Evolutionary conservation across 2,113 vertebrate genomes (phyloP).

Genomic region (Anoura caudifer): DNA sequence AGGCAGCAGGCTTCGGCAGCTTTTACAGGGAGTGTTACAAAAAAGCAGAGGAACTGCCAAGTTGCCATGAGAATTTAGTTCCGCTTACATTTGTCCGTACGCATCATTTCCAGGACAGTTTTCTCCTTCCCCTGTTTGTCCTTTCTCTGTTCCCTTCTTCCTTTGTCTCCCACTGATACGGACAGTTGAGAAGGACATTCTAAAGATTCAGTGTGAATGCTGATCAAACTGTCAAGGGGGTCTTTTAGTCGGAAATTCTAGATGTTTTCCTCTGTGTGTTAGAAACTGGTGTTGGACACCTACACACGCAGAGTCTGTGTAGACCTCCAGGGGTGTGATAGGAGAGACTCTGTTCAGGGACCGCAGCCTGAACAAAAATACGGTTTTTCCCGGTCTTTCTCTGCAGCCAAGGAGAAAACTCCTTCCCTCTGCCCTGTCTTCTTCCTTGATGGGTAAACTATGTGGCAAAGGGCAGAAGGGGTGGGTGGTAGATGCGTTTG

Average conservation of each 20-base stretch:
- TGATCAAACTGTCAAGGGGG: background rate
- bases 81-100: rapidly evolving
- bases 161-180: background rate
- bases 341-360: background rate
- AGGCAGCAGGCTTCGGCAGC: background rate
- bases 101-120: background rate
- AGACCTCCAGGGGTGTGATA: background rate
- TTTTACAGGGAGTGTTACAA: background rate
- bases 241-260: background rate
- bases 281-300: background rate
- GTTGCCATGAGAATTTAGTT: slow-evolving; percentile 33
- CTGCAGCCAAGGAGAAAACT: background rate
- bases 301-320: background rate
- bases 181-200: background rate
- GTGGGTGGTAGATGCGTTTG: slow-evolving; percentile 50
- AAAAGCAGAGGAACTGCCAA: background rate
- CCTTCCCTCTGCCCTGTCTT: rapidly evolving
- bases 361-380: background rate
- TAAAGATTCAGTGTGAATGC: background rate
- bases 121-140: slow-evolving; percentile 16
- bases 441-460: background rate
- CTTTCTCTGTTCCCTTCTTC: background rate
- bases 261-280: background rate
- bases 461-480: slow-evolving; percentile 39
- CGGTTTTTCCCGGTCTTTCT: background rate